Percentiles rank a stretch among this genome's conserved stretches.
Conservation (phyloP, 2,113 vertebrate species). For the Lynx canadensis region DNA sequence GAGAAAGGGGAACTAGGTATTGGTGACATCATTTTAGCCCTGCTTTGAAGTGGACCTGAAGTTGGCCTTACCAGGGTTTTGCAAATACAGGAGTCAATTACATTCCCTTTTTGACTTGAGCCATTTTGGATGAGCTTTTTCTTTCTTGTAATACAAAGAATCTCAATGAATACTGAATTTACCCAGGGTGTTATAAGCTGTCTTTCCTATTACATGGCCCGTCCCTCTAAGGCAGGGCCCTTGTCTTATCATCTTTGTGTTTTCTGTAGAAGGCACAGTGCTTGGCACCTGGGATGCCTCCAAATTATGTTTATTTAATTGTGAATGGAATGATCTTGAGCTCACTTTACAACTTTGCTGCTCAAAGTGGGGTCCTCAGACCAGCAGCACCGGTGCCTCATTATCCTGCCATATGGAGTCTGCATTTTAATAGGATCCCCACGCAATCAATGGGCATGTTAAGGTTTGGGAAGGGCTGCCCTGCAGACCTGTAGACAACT, state of each 20-base stretch:
- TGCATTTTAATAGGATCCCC: slow-evolving; percentile 10
- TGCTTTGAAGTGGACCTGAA: background rate
- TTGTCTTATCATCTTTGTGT: background rate
- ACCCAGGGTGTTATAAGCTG: background rate
- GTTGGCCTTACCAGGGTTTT: background rate
- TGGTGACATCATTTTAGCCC: background rate
- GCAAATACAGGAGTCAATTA: background rate
- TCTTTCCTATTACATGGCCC: background rate
- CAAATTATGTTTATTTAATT: slow-evolving; percentile 4
- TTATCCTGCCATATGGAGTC: background rate
- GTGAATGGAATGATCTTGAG: background rate
- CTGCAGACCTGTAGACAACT: background rate
- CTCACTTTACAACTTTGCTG: background rate
- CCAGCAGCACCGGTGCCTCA: background rate
- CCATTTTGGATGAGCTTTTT: background rate
- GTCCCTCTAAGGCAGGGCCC: background rate
- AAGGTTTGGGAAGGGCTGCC: background rate
- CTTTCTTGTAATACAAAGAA: background rate
- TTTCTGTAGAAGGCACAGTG: background rate
- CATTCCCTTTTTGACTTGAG: background rate
- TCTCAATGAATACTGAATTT: background rate
- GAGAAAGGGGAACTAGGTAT: background rate
- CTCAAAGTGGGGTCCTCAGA: background rate
- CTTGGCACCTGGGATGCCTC: background rate
- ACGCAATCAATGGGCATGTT: background rate